phyloP scores from a whole-genome alignment of 1,140 invertebrate species.

The Musca domestica region DNA sequence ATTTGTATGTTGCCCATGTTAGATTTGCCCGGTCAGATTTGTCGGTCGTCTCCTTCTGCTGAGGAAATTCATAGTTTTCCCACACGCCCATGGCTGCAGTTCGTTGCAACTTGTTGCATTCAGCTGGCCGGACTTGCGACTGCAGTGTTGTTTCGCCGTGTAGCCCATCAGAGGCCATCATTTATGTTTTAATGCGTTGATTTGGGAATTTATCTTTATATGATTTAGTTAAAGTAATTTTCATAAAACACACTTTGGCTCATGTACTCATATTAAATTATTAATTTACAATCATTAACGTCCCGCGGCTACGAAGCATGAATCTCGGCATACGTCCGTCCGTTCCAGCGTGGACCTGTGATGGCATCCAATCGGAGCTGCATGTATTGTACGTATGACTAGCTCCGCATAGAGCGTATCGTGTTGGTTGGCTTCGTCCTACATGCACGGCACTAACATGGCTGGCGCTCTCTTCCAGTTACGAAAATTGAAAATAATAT shows the following conservation, averaged over 20 bases:
- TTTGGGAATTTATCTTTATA: slow-evolving; percentile 29
- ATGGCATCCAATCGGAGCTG: neutral
- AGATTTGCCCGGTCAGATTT: no score
- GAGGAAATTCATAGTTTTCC: no score
- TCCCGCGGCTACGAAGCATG: slow-evolving; percentile 28
- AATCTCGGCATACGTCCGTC: neutral
- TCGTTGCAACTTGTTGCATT: no score
- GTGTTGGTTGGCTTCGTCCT: neutral
- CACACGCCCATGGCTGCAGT: no score
- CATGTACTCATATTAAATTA: slow-evolving; percentile 46
- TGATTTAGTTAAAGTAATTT: slow-evolving; percentile 27
- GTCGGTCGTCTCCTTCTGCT: no score
- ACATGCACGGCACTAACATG: neutral
- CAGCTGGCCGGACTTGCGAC: no score
- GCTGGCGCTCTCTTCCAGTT: neutral
- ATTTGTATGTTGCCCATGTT: no score
- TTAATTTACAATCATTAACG: slow-evolving; percentile 54
- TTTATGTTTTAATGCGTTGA: slow-evolving; percentile 27
- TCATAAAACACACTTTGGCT: slow-evolving; percentile 24
- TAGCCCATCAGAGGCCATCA: neutral
- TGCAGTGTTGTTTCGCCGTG: no score
- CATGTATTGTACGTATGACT: neutral
- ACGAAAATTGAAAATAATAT: slow-evolving; percentile 54
- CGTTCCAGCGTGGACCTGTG: neutral
- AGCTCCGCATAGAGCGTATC: neutral